Conservation (phyloP, 2,797 vertebrate genomes). For the Toxotes lorentzi region DNA sequence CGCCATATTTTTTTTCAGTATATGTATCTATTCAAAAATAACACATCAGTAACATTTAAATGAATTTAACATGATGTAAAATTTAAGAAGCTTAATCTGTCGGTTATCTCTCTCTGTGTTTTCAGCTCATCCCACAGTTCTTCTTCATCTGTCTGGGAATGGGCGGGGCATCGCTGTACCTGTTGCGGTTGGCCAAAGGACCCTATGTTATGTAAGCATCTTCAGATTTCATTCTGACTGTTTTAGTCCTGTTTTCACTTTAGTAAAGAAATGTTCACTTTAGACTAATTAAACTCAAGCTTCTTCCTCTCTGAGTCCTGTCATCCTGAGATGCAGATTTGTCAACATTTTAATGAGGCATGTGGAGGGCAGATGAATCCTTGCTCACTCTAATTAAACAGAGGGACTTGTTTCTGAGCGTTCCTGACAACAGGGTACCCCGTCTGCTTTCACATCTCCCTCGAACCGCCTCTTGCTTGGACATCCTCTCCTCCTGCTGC, state of each 20-base stretch:
- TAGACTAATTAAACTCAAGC: slow-evolving; percentile 19
- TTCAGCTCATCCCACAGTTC: slow-evolving; percentile 93
- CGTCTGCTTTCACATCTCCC: slow-evolving; percentile 3
- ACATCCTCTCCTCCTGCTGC: slow-evolving; percentile 45
- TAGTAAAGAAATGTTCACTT: background rate
- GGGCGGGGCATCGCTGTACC: slow-evolving; percentile 89
- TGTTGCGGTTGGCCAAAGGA: slow-evolving; percentile 90
- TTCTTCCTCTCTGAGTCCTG: background rate
- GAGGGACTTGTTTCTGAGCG: slow-evolving; percentile 22
- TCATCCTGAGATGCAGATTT: slow-evolving; percentile 24
- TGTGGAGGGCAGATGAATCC: background rate
- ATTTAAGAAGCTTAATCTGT: background rate
- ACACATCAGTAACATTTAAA: background rate
- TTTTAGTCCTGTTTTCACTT: background rate
- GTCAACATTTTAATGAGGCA: slow-evolving; percentile 18
- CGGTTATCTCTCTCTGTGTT: background rate
- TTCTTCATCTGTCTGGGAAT: slow-evolving; percentile 93
- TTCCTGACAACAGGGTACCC: slow-evolving; percentile 20
- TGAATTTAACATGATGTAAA: background rate
- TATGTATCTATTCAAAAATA: background rate
- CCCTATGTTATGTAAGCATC: slow-evolving; percentile 90
- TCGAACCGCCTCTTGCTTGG: background rate
- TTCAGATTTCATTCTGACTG: background rate
- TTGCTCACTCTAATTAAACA: slow-evolving; percentile 2
- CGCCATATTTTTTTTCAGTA: background rate